Conservation (phyloP, 2,888 invertebrate genomes). For the Drosophila hamatofila region DNA sequence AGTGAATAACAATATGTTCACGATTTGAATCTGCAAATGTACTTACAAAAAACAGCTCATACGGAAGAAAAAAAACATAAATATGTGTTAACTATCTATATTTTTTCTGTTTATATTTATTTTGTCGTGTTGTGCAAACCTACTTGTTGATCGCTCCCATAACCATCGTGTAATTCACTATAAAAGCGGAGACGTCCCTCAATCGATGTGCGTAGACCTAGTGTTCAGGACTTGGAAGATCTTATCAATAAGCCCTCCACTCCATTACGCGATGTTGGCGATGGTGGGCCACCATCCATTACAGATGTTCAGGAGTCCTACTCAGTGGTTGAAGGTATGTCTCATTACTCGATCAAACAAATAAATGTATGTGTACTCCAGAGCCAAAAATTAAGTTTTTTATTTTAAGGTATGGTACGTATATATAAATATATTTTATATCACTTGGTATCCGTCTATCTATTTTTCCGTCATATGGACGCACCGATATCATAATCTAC, state of each 20-base stretch:
- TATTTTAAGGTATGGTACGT: not conserved
- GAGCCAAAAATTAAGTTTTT: not conserved
- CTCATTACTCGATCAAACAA: not conserved
- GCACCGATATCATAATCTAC: too few species aligned
- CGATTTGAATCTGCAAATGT: slow-evolving; percentile 17
- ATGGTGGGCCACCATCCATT: slow-evolving; percentile 94
- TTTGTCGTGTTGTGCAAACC: slow-evolving; percentile 11
- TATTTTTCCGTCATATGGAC: too few species aligned
- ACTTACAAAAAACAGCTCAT: slow-evolving; percentile 1
- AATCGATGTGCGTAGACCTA: slow-evolving; percentile 95
- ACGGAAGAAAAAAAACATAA: not conserved
- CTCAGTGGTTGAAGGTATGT: slow-evolving; percentile 96
- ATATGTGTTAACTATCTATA: slow-evolving; percentile 4
- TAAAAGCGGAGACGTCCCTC: slow-evolving; percentile 93
- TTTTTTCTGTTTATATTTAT: slow-evolving; percentile 11
- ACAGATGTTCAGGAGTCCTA: slow-evolving; percentile 97
- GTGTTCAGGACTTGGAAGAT: slow-evolving; percentile 95
- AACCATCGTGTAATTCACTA: slow-evolving; percentile 30
- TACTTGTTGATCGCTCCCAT: slow-evolving; percentile 8
- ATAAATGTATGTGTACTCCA: slow-evolving; percentile 26
- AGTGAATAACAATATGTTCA: slow-evolving; percentile 24
- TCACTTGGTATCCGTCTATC: not conserved
- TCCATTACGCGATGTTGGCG: slow-evolving; percentile 92
- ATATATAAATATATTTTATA: not conserved
- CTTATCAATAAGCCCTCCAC: slow-evolving; percentile 96